Evolutionary conservation across 2,797 vertebrate genomes (phyloP).

Genomic region (Falco novaeseelandiae): DNA sequence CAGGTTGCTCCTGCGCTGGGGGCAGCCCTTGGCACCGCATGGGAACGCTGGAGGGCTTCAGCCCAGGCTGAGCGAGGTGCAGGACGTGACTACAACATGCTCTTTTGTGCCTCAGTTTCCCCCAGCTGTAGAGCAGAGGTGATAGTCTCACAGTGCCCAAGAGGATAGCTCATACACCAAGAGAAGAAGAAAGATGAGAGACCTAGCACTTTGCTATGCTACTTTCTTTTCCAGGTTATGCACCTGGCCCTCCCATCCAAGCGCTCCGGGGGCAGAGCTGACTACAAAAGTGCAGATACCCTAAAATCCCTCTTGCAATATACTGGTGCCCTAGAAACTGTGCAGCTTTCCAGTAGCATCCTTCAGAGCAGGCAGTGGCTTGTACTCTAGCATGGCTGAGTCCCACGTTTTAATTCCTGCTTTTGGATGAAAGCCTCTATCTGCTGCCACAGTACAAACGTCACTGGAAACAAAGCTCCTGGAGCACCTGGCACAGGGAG

Average conservation of each 20-base stretch:
- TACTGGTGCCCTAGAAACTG: background rate
- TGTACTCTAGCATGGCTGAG: background rate
- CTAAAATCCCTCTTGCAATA: background rate
- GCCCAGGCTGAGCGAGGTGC: background rate
- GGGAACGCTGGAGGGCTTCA: background rate
- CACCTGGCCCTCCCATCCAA: background rate
- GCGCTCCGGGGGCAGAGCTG: background rate
- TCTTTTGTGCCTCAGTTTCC: background rate
- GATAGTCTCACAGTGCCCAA: background rate
- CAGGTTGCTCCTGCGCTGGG: rapidly evolving
- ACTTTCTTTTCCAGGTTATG: background rate
- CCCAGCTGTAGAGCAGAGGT: background rate
- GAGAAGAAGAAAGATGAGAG: background rate
- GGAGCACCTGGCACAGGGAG: rapidly evolving
- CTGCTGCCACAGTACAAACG: background rate
- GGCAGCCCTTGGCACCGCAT: background rate
- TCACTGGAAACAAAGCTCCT: background rate
- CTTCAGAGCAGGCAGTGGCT: background rate
- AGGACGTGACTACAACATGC: rapidly evolving
- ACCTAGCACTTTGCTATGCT: background rate
- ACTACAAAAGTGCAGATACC: background rate
- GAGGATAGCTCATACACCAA: background rate
- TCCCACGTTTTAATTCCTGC: background rate
- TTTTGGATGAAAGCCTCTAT: background rate
- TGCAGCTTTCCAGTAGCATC: background rate